Base-by-base conservation (phyloP, 2,888 invertebrate species). In the Strigamia crassipes region DNA sequence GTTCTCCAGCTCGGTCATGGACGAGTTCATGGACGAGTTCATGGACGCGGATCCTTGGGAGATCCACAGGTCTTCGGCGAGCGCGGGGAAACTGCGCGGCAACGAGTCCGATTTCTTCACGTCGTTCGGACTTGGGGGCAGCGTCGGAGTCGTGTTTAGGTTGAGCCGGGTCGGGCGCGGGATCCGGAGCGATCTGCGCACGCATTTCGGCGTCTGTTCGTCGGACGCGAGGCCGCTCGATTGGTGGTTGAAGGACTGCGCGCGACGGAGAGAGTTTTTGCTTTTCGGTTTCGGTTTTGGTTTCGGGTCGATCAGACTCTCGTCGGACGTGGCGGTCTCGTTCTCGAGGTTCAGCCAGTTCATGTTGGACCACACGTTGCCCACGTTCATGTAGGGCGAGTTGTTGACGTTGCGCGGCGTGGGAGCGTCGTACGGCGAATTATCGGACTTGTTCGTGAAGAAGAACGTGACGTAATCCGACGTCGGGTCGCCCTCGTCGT, bases 61-160 rank as follows among this genome's bases (percentile, higher is more conserved):
- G 6, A 23, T 23, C 41, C 23, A 23, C 23, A 18, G 12, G 2
- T 89, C 90, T 85, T 90, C 90, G 2, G 91, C 90, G 73, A 90
- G 89, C 38, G 92, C 90, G 88, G 94, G 94, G 85, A 94, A 94
- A 85, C 94, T 94, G 85, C 94, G 90, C 0, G 94, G 94, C 82
- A 94, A 87, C 0, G 94, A 94, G 27, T 94, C 94, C 15, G 93
- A 92, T 87, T 94, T 92, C 82, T 94, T 89, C 86, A 92, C 92
- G 85, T 92, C 92, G 0, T 66, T 15, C 79, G 79, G 46, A 42
- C 82, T 79, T 12, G n/a, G 80, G 9, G 84, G 83, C 1, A 84
- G 83, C 1, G 78, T 27, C 34, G 80, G 56, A n/a, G 46, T 12
- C 5, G 34, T n/a, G 6, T 41, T 41, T 83, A 87, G 85, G 82